phyloP scores from a whole-genome alignment of 2,113 vertebrate genomes.

The Paracanthobrama guichenoti region DNA sequence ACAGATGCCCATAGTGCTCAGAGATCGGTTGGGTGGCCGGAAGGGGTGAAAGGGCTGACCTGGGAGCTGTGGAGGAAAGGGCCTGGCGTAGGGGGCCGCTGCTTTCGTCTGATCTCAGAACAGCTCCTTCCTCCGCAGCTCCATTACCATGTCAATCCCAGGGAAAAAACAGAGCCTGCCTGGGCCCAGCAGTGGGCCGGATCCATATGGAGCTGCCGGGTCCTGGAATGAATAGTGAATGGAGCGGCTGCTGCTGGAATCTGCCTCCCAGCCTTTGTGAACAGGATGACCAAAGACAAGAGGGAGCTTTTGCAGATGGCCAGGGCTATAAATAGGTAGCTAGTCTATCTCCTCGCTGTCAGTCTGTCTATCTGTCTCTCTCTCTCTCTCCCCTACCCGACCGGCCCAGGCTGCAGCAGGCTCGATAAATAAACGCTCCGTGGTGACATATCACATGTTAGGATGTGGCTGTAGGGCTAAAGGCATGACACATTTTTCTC shows the following conservation, averaged over 20 bases:
- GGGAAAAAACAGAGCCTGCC: conserved; percentile 79
- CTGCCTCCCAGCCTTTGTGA: conserved; percentile 93
- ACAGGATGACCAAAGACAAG: conserved; percentile 90
- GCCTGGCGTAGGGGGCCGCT: conserved; percentile 64
- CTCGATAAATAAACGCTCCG: conserved; percentile 55
- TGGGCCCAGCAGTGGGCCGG: conserved; percentile 88
- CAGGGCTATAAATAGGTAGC: conserved; percentile 82
- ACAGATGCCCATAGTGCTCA: conserved; percentile 58
- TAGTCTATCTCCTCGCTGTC: conserved; percentile 78
- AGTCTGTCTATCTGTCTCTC: conserved; percentile 77
- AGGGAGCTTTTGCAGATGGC: conserved; percentile 88
- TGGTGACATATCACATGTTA: conserved; percentile 55
- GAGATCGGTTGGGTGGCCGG: conserved; percentile 45
- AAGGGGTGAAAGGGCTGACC: conserved; percentile 77
- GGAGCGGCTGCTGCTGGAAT: conserved; percentile 90
- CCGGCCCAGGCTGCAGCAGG: conserved; percentile 57
- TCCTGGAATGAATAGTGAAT: conserved; percentile 96
- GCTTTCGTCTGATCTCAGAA: conserved; percentile 65
- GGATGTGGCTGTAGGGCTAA: conserved; percentile 50
- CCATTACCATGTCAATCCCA: conserved; percentile 97
- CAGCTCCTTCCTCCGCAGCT: conserved; percentile 73
- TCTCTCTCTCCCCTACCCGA: conserved; percentile 59
- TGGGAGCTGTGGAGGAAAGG: conserved; percentile 57
- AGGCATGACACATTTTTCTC: conserved; percentile 40
- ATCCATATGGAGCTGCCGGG: conserved; percentile 88